Evolutionary conservation across 1,140 invertebrate species (phyloP), one percentile per base, ranked within the genome.

Genomic region (Heliothis virescens): DNA sequence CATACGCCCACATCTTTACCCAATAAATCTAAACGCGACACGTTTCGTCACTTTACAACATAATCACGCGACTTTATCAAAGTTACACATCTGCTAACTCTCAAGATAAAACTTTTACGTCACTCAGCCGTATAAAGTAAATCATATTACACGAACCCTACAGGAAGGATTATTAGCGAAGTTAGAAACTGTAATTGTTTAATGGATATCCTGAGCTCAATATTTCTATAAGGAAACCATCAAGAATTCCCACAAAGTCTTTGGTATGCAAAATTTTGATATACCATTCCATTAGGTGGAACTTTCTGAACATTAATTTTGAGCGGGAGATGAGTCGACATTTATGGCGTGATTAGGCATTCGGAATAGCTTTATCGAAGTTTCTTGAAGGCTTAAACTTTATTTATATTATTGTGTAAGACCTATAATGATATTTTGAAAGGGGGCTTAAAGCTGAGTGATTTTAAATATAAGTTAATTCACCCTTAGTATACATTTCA

Each of bases 181-280:
- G 62, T 63, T 63, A 41, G 62, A 63, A n/a, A 63, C 41, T 63
- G 7, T 63, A 63, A 63, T 63, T 63, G 62, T 63, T 47, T 62
- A 62, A 62, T 34, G 21, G 29, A 62, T 41, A 59, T 21, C 18
- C 21, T 3, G 18, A 59, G 10, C 21, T 26, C 12, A 29, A 16
- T 63, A 63, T 16, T 16, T n/a, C 15, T 60, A 13, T 60, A 60
- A 60, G 57, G 57, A 60, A 26, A 2, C 55, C 18, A 21, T 59
- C 18, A 3, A 59, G 18, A 21, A 26, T 34, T 11, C 11, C 3
- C 15, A 60, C 41, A 29, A 47, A 29, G 62, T 47, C n/a, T 63
- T 63, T 63, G 62, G 15, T 63, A 63, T 41, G 34, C n/a, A 63
- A 63, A 63, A 63, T 63, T 41, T 63, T 63, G 62, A 29, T 60